Evolutionary conservation across 2,888 invertebrate genomes (phyloP), one percentile per base, ranked within the genome.

Genomic region (Harpagoxenus sublaevis): DNA sequence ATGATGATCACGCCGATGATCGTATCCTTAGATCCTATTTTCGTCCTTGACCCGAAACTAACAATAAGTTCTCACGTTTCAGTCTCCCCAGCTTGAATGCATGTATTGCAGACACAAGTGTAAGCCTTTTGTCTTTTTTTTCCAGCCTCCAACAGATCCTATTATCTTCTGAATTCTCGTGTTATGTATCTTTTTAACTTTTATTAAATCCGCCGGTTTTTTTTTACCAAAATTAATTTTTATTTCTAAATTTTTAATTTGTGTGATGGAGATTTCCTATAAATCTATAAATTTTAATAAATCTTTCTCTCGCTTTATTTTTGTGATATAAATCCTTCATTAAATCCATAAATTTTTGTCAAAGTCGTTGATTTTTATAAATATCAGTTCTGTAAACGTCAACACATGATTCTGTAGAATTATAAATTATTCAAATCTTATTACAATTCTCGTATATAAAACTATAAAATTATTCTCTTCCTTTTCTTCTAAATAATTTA

Each of bases 201-300:
- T 53, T 35, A 51, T 48, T 68, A 66, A 28, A 68, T 48, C 48
- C 2, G 18, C n/a, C 4, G 8, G 6, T 53, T 53, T 18, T 35
- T 53, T 18, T 51, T 5, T 53, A 9, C 23, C 9, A 2, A 18
- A 1, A 28, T 68, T 18, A 18, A 68, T 71, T 55, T 71, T 23
- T 35, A 23, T 39, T 71, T 39, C 23, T 53, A 15, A 35, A 55
- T 55, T 55, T 53, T 71, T 35, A n/a, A 71, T 35, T 70, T 70
- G 8, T 51, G 12, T 51, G 12, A 70, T 18, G 6, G 28, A 35
- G 3, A 39, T 65, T 65, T 65, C 23, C 3, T 15, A 42, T 15
- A 28, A 65, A 65, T 42, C 9, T 65, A 5, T n/a, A 10, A 2
- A 42, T 45, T 42, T 65, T 65, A 65, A 9, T 55, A 28, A 63